Percentiles rank a stretch among this genome's conserved stretches.
These are phyloP conservation scores for Heliconius congener DNA, from an alignment of 1,140 invertebrate species.

Conservation along the genomic window DNA sequence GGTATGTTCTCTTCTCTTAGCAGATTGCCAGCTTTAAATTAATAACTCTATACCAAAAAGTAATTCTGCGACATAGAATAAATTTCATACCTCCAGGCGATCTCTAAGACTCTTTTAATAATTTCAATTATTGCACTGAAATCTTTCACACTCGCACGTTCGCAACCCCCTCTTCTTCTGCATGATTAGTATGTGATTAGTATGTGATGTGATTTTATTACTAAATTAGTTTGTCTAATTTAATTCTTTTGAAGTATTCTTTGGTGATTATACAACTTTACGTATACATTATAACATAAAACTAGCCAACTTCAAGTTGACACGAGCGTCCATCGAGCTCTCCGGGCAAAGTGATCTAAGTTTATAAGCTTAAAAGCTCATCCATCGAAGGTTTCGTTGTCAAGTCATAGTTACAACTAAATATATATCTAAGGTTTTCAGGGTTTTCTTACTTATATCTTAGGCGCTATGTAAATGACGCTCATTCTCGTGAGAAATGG, in stretches of 20 bases:
- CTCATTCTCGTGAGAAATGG: too few relatives aligned
- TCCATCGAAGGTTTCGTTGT: too few relatives aligned
- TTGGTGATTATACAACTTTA: neutral
- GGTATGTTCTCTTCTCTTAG: neutral
- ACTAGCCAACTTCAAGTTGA: neutral
- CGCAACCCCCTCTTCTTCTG: constrained; percentile 73
- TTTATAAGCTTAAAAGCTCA: neutral
- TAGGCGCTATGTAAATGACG: too few relatives aligned
- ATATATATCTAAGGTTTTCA: neutral
- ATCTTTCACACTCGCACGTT: constrained; percentile 55
- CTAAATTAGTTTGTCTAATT: neutral
- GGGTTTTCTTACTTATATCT: neutral
- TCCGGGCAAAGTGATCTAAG: neutral
- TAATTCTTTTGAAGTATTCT: neutral
- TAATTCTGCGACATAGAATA: neutral
- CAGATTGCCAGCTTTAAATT: neutral
- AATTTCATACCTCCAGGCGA: constrained; percentile 15
- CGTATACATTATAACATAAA: neutral
- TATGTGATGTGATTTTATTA: constrained; percentile 68
- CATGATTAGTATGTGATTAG: constrained; percentile 76
- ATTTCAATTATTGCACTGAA: constrained; percentile 15
- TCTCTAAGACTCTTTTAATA: constrained; percentile 51
- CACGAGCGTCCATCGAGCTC: neutral
- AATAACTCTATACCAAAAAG: neutral
- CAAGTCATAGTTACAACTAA: too few relatives aligned